Evolutionary conservation across 2,888 invertebrate species (phyloP).

Genomic region (Amphipoea oculea): DNA sequence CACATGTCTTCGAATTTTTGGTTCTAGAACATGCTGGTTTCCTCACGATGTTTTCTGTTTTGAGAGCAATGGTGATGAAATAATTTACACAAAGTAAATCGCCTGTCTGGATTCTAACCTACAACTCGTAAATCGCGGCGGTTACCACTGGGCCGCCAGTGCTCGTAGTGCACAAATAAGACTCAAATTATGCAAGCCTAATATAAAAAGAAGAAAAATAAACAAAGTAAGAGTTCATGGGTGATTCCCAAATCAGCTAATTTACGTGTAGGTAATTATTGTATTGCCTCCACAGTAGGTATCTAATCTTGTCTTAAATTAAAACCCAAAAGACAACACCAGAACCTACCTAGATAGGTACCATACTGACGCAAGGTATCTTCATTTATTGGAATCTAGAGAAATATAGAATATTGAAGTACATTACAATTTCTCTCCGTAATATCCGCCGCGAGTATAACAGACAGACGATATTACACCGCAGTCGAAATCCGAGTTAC

Average conservation of each 20-base stretch:
- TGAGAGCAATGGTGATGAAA: no score
- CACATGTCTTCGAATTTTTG: background rate
- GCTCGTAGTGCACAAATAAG: background rate
- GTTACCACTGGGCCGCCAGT: no score
- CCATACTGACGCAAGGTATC: conserved; percentile 6
- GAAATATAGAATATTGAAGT: conserved; percentile 28
- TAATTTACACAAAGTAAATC: no score
- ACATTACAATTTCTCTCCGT: conserved; percentile 38
- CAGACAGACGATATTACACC: conserved; percentile 46
- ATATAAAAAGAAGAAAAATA: background rate
- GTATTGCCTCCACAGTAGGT: background rate
- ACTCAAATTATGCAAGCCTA: background rate
- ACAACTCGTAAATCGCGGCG: no score
- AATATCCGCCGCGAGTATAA: conserved; percentile 36
- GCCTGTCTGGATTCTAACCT: no score
- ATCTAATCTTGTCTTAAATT: background rate
- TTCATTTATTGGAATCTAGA: conserved; percentile 32
- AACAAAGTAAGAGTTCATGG: background rate
- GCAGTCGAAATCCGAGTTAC: conserved; percentile 41
- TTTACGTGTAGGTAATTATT: background rate
- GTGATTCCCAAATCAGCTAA: background rate
- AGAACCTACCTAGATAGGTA: background rate
- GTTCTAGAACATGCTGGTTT: background rate
- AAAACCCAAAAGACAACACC: background rate
- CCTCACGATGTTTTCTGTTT: background rate